These are phyloP conservation scores for Himalopsyche anomala DNA, from an alignment of 2,888 invertebrate genomes.

Conservation along the genomic window DNA sequence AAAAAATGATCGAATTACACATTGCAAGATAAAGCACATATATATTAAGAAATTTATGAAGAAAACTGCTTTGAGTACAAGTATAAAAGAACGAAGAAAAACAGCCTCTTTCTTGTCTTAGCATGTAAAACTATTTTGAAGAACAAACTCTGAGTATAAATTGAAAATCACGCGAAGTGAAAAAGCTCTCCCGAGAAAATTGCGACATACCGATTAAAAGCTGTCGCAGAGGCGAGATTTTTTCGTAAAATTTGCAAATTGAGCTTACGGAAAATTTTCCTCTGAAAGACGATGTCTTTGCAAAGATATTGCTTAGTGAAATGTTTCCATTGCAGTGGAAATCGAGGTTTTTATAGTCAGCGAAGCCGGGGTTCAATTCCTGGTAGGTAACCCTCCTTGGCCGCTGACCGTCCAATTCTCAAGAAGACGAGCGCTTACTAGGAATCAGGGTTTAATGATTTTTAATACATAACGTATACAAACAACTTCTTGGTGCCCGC, in stretches of 20 bases:
- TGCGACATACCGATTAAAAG: not conserved
- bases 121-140: no score
- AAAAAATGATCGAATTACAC: no score
- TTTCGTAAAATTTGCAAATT: not conserved
- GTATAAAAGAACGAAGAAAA: no score
- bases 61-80: no score
- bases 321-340: slow-evolving; percentile 64
- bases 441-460: slow-evolving; percentile 65
- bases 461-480: slow-evolving; percentile 56
- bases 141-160: no score
- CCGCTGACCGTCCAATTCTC: slow-evolving; percentile 63
- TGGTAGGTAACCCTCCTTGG: slow-evolving; percentile 65
- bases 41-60: no score
- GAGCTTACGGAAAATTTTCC: not conserved
- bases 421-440: slow-evolving; percentile 64
- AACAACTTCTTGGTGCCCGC: slow-evolving; percentile 48
- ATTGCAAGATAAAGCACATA: no score
- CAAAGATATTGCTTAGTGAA: slow-evolving; percentile 65
- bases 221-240: not conserved
- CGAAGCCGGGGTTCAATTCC: slow-evolving; percentile 64
- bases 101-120: no score
- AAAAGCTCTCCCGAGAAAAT: not conserved
- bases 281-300: slow-evolving; percentile 63
- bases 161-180: not conserved
- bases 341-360: slow-evolving; percentile 65